These are phyloP conservation scores for Scrobipalpa costella DNA, from an alignment of 2,888 invertebrate species.

Conservation along the genomic window DNA sequence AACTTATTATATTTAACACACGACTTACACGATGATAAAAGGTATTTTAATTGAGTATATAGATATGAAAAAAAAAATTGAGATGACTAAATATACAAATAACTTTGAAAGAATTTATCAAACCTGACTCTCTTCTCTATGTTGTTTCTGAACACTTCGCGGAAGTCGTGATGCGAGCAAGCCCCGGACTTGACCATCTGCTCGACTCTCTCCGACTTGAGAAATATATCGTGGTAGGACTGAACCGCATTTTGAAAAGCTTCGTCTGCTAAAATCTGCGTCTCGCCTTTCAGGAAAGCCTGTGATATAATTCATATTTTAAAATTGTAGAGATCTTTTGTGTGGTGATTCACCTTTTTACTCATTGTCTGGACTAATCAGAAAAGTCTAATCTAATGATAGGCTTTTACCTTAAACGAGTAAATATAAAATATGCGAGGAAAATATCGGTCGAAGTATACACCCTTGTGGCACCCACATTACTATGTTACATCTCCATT, in stretches of 20 bases:
- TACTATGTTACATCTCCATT: too few relatives aligned
- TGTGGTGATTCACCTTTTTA: too few relatives aligned
- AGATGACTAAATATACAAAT: background rate
- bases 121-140: constrained; percentile 98
- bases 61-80: too few relatives aligned
- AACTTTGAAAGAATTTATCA: constrained; percentile 32
- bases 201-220: constrained; percentile 97
- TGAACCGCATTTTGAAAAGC: constrained; percentile 99
- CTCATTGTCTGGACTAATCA: too few relatives aligned
- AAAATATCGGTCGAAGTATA: background rate
- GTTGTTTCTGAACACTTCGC: constrained; percentile 97
- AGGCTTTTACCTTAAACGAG: too few relatives aligned
- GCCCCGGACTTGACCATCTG: constrained; percentile 99
- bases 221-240: constrained; percentile 96
- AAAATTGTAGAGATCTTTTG: too few relatives aligned
- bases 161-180: constrained; percentile 98
- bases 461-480: too few relatives aligned
- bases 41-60: too few relatives aligned
- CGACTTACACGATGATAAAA: background rate
- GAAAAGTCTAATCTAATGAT: too few relatives aligned
- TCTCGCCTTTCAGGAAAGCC: constrained; percentile 98
- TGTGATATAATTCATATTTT: constrained; percentile 53
- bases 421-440: too few relatives aligned
- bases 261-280: constrained; percentile 98
- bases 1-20: background rate